Evolutionary conservation across 2,797 vertebrate species (phyloP).

Genomic region (Enteromius fasciolatus): DNA sequence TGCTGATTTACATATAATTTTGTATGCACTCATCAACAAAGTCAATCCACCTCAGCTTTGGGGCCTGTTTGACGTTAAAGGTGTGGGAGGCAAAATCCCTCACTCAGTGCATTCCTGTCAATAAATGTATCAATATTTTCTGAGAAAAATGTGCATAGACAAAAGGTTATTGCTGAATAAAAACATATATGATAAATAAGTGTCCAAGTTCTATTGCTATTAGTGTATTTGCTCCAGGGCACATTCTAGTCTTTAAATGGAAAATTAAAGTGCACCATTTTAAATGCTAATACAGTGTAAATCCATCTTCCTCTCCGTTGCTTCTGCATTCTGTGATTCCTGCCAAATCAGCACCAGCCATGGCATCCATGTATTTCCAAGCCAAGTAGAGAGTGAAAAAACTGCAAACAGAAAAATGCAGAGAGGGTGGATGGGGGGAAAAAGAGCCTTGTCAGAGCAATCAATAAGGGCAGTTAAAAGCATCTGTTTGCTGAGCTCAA

Average conservation of each 20-base stretch:
- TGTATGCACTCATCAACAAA: not conserved
- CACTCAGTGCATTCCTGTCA: not conserved
- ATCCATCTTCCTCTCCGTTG: constrained; percentile 43
- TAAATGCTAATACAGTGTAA: constrained; percentile 28
- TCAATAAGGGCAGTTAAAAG: constrained; percentile 64
- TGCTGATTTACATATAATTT: not conserved
- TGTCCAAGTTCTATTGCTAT: not conserved
- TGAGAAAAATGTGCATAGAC: not conserved
- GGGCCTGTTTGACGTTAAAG: not conserved
- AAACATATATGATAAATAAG: not conserved
- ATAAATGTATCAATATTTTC: not conserved
- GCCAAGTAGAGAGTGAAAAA: constrained; percentile 49
- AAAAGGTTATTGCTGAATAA: not conserved
- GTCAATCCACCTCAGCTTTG: not conserved
- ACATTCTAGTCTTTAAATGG: not conserved
- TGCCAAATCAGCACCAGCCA: constrained; percentile 55
- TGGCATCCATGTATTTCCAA: constrained; percentile 47
- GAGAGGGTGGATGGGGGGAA: constrained; percentile 33
- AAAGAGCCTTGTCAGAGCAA: constrained; percentile 65
- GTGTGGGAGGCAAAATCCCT: not conserved
- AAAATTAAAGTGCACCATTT: constrained; percentile 22
- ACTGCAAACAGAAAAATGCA: constrained; percentile 44
- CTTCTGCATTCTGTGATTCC: constrained; percentile 47
- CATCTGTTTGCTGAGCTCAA: constrained; percentile 64
- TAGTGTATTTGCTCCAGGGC: not conserved